Percentiles rank a stretch among this genome's conserved stretches.
phyloP scores from a whole-genome alignment of 2,888 invertebrate species.

The Gnatocerus cornutus region DNA sequence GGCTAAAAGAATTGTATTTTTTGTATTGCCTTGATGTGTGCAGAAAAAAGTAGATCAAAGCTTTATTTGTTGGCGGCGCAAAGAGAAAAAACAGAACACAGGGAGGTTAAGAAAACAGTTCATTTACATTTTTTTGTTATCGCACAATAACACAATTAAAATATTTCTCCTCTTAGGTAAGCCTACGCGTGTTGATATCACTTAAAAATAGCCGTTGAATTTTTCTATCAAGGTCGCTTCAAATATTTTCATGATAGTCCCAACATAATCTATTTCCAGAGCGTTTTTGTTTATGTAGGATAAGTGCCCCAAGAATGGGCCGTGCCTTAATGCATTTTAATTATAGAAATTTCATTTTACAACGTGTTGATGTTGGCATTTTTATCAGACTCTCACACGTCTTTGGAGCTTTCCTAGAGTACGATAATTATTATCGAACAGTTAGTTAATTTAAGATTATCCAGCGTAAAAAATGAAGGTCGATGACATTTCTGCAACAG shows the following conservation, averaged over 20 bases:
- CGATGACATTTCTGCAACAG: slow-evolving; percentile 44
- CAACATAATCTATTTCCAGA: slow-evolving; percentile 23
- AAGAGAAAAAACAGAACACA: too few species aligned
- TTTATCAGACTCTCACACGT: too few species aligned
- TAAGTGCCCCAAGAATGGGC: slow-evolving; percentile 7
- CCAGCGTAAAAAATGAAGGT: slow-evolving; percentile 33
- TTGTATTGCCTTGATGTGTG: too few species aligned
- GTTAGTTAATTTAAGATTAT: slow-evolving; percentile 26
- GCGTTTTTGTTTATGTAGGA: slow-evolving; percentile 30
- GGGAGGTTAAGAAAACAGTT: too few species aligned
- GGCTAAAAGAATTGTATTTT: too few species aligned
- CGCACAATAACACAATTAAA: too few species aligned
- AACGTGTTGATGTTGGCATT: not conserved
- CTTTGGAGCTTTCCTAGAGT: too few species aligned
- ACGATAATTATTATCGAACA: slow-evolving; percentile 6
- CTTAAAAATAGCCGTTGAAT: not conserved
- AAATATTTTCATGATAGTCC: not conserved
- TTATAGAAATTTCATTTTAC: slow-evolving; percentile 21
- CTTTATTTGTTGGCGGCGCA: too few species aligned
- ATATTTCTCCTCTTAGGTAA: too few species aligned
- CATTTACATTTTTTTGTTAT: too few species aligned
- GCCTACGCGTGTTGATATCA: not conserved
- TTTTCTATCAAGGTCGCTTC: not conserved
- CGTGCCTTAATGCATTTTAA: slow-evolving; percentile 31
- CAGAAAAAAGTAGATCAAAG: too few species aligned